phyloP scores from a whole-genome alignment of 2,888 invertebrate species.

The Phoronis australis region DNA sequence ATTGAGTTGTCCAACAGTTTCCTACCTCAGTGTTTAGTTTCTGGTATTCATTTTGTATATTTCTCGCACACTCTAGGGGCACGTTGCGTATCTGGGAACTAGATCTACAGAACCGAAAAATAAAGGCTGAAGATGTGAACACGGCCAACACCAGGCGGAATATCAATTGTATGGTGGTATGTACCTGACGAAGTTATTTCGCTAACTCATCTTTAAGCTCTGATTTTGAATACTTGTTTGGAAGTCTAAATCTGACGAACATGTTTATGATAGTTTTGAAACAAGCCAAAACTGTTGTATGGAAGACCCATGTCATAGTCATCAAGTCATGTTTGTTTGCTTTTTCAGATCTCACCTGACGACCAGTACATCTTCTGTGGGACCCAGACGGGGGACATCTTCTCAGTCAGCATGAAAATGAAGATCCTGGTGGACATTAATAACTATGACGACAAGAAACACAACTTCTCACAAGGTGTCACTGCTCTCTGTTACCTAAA shows the following conservation, averaged over 20 bases:
- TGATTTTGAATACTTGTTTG: too few species aligned
- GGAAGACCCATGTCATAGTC: too few species aligned
- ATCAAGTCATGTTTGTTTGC: too few species aligned
- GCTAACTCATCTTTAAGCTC: too few species aligned
- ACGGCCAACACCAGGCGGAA: conserved; percentile 73
- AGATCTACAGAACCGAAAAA: conserved; percentile 61
- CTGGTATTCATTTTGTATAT: too few species aligned
- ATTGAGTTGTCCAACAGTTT: too few species aligned
- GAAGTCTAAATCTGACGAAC: too few species aligned
- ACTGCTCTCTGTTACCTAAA: conserved; percentile 46
- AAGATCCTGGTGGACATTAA: conserved; percentile 39
- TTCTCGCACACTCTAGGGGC: conserved; percentile 41
- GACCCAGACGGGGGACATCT: conserved; percentile 73
- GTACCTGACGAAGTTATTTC: too few species aligned
- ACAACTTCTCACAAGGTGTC: conserved; percentile 46
- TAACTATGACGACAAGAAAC: conserved; percentile 37
- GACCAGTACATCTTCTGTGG: conserved; percentile 78
- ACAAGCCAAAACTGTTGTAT: too few species aligned
- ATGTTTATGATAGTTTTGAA: too few species aligned
- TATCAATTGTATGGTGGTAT: conserved; percentile 66
- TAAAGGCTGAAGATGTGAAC: conserved; percentile 69
- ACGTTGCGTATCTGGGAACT: conserved; percentile 53
- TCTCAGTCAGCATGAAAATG: conserved; percentile 49
- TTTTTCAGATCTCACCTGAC: conserved; percentile 52
- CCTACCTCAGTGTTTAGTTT: too few species aligned